Evolutionary conservation across 2,113 vertebrate genomes (phyloP), one percentile per base, ranked within the genome.

Genomic region (Galeopterus variegatus): DNA sequence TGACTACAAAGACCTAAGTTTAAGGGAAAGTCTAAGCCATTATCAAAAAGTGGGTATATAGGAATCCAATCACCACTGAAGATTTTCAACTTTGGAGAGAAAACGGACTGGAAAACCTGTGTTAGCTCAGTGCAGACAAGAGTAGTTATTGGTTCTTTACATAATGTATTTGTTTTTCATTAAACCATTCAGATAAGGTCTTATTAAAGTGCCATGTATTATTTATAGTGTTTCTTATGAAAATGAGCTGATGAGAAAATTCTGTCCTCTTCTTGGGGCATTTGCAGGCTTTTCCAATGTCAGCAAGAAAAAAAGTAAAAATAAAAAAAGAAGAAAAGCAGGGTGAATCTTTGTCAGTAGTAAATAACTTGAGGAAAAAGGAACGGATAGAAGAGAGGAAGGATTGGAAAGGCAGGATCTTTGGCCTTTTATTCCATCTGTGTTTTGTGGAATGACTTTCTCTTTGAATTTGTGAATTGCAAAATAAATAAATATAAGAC

Each of bases 131-230:
- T 90, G 33, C 93, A 92, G 95, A 95, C 90, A 3, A 83, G 97
- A 97, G 92, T 76, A 72, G 92, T 98, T 98, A 98, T 98, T 97
- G 96, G 97, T 58, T 97, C 98, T 95, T 98, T 98, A 97, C 81
- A 81, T 98, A 98, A 98, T 31, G 0, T 98, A 97, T 99, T 98
- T 99, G 98, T 98, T 98, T 99, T 98, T 98, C 98, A 98, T 98
- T 98, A 98, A 98, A 88, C 97, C 97, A 97, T 98, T 98, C 94
- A 98, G 98, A 99, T 98, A 98, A 96, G 94, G 97, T 98, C 98
- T 99, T 98, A 98, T 98, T 98, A 98, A 98, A 98, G 96, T 86
- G 72, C 83, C 72, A 98, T 98, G 98, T 98, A 98, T 98, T 98
- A 98, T 99, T 98, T 98, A 98, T 98, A 90, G 31, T 95, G 88